These are phyloP conservation scores for Drosophila conformis DNA, from an alignment of 2,888 invertebrate genomes.

Conservation along the genomic window DNA sequence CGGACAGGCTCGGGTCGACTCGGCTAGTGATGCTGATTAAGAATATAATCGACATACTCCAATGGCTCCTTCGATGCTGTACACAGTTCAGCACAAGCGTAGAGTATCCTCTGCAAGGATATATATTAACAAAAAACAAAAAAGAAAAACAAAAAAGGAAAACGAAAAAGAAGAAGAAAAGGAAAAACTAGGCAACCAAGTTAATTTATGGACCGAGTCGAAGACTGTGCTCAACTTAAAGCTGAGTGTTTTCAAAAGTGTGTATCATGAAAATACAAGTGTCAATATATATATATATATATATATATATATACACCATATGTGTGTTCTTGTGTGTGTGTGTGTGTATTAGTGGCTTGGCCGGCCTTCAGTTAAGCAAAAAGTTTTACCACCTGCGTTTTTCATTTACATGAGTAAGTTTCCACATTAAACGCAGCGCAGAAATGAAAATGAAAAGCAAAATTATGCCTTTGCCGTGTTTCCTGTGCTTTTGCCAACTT, in stretches of 20 bases:
- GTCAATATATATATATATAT: conserved; percentile 45
- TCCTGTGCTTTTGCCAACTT: conserved; percentile 11
- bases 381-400: conserved; percentile 71
- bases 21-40: background rate
- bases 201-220: conserved; percentile 62
- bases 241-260: conserved; percentile 54
- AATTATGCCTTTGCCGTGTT: conserved; percentile 62
- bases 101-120: background rate
- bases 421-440: conserved; percentile 65
- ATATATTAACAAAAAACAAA: background rate
- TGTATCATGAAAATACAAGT: conserved; percentile 57
- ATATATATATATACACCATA: background rate
- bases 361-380: conserved; percentile 49
- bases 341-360: conserved; percentile 28
- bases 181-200: conserved; percentile 34
- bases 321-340: background rate
- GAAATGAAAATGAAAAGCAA: conserved; percentile 61
- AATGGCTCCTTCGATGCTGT: background rate
- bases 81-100: background rate
- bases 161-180: background rate
- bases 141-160: background rate
- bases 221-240: conserved; percentile 28
- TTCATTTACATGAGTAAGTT: conserved; percentile 80
- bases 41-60: background rate
- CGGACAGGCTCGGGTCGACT: background rate